Evolutionary conservation across 2,888 invertebrate genomes (phyloP), one percentile per base, ranked within the genome.

Genomic region (Cyclophora albipunctata): DNA sequence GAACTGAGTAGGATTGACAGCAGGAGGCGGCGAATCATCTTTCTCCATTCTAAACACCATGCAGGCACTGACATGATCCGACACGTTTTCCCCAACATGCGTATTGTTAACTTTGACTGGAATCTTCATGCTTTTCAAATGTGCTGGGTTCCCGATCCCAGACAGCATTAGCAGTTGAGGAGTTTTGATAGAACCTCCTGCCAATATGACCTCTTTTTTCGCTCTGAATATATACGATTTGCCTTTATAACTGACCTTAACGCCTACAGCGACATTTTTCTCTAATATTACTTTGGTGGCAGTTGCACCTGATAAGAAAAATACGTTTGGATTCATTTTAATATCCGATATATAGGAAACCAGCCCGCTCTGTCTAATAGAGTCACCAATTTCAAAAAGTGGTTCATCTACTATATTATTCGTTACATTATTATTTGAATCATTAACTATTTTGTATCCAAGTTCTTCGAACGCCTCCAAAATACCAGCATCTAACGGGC

Each of bases 111-210:
- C 37, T 37, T 4, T 5, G 0, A 74, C 63, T 0, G 53, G 3
- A 2, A 78, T 75, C 7, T 58, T 59, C 0, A 63, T 42, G 0
- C 59, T 51, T 3, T 57, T 48, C 3, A 79, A 59, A 3, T 67
- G 62, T 5, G 58, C 47, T 3, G 52, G 51, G 3, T 72, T 70
- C 3, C 79, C 78, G 5, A 79, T 60, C 0, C 78, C 78, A 3
- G 79, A 75, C 3, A 70, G 51, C 72, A 72, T 69, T 2, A 78
- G 54, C 0, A 78, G 42, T 46, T 72, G 61, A 0, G 79, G 69
- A 3, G 66, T 61, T 34, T 62, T 67, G 4, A 79, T 51, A 0
- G 73, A 66, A 6, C 78, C 78, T 1, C 72, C 70, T 3, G 68
- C 57, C 5, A 77, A n/a, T 20, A 78, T 62, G 0, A 78, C 67